A percentile compares a stretch with the other conserved stretches of the same genome.
phyloP scores from a whole-genome alignment of 2,797 vertebrate species.

The Gymnoscopelus braueri region DNA sequence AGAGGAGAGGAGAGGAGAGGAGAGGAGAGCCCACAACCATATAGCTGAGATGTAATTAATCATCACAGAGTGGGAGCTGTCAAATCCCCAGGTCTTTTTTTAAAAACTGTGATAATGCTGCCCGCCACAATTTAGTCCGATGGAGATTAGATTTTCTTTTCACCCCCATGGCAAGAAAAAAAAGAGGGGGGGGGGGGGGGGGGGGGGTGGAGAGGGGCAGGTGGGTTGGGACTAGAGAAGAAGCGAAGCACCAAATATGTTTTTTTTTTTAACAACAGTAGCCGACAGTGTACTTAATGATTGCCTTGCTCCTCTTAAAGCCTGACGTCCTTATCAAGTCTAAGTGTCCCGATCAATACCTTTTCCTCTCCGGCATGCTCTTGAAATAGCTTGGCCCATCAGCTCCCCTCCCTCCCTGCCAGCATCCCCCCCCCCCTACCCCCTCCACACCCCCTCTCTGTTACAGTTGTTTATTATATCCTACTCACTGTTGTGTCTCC shows the following conservation, averaged over 20 bases:
- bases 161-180: slow-evolving; percentile 86
- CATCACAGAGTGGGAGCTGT: slow-evolving; percentile 96
- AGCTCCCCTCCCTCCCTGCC: slow-evolving; percentile 34
- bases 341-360: slow-evolving; percentile 80
- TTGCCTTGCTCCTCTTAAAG: slow-evolving; percentile 85
- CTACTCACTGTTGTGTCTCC: slow-evolving; percentile 52
- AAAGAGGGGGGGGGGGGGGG: slow-evolving; percentile 53
- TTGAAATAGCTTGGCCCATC: slow-evolving; percentile 70
- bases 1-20: slow-evolving; percentile 87
- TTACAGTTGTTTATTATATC: slow-evolving; percentile 68
- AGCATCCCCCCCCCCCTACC: not conserved
- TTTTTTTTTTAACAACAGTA: slow-evolving; percentile 82
- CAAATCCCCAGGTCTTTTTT: slow-evolving; percentile 93
- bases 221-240: slow-evolving; percentile 9
- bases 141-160: slow-evolving; percentile 96
- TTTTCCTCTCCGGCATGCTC: slow-evolving; percentile 73
- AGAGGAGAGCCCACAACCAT: slow-evolving; percentile 87
- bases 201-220: slow-evolving; percentile 32
- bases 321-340: slow-evolving; percentile 81
- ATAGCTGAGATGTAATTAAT: slow-evolving; percentile 98
- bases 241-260: slow-evolving; percentile 71
- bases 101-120: slow-evolving; percentile 93
- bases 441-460: slow-evolving; percentile 6
- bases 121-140: slow-evolving; percentile 97
- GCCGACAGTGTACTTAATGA: slow-evolving; percentile 84